phyloP scores from a whole-genome alignment of 2,888 invertebrate species.

The Argynnis bischoffii region DNA sequence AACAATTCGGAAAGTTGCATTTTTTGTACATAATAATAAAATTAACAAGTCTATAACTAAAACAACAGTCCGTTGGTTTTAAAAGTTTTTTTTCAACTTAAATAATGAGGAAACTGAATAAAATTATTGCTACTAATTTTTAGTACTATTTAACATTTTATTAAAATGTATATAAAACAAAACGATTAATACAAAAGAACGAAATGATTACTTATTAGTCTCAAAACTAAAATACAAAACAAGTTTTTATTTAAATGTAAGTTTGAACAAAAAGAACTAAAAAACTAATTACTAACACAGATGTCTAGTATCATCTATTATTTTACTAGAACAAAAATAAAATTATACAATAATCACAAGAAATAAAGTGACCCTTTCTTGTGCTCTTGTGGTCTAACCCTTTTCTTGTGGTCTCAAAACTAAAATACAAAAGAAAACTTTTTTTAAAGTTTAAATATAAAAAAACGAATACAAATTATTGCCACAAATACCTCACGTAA shows the following conservation, averaged over 20 bases:
- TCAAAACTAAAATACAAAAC: slow-evolving; percentile 8
- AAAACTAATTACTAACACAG: too few species aligned
- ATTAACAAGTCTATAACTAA: neutral
- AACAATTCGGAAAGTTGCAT: too few species aligned
- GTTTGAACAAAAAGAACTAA: neutral
- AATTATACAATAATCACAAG: too few species aligned
- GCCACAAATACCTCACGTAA: too few species aligned
- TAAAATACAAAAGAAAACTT: too few species aligned
- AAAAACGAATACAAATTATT: too few species aligned
- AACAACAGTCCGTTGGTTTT: neutral
- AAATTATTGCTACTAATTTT: neutral
- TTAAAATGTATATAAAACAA: neutral
- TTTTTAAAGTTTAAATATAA: too few species aligned
- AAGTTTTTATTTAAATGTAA: slow-evolving; percentile 11
- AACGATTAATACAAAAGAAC: neutral
- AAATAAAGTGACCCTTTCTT: too few species aligned
- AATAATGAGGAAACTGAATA: slow-evolving; percentile 5
- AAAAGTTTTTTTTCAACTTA: neutral
- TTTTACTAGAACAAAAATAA: too few species aligned
- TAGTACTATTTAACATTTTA: slow-evolving; percentile 2
- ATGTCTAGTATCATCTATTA: too few species aligned
- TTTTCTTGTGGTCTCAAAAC: too few species aligned
- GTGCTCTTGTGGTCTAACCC: too few species aligned
- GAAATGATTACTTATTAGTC: slow-evolving; percentile 6
- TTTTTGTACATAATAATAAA: neutral